A percentile compares a stretch with the other conserved stretches of the same genome.
phyloP scores from a whole-genome alignment of 1,140 invertebrate genomes.

The Trachymyrmex septentrionalis region DNA sequence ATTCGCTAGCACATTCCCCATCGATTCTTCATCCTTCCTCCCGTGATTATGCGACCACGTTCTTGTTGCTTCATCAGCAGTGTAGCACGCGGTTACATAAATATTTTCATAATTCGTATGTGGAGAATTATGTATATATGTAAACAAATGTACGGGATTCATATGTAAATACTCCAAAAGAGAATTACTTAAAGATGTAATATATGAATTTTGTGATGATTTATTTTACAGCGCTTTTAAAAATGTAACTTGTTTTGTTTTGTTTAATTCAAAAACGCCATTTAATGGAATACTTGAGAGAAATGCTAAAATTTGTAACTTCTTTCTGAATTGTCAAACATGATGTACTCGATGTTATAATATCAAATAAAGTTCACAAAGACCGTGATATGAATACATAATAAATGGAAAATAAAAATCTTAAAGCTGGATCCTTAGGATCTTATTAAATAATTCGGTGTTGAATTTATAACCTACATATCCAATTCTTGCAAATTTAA shows the following conservation, averaged over 20 bases:
- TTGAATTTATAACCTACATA: too few species aligned
- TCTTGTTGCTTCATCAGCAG: conserved; percentile 21
- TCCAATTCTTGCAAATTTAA: too few species aligned
- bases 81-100: neutral
- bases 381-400: too few species aligned
- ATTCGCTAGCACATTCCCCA: conserved; percentile 14
- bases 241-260: neutral
- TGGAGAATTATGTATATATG: neutral
- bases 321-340: neutral
- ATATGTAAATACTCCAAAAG: neutral
- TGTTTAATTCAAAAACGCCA: neutral
- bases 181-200: neutral
- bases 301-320: neutral
- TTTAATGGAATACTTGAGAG: neutral
- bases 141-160: conserved; percentile 22
- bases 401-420: too few species aligned
- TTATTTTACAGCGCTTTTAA: conserved; percentile 2
- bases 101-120: conserved; percentile 24
- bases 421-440: too few species aligned
- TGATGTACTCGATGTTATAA: too few species aligned
- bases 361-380: too few species aligned
- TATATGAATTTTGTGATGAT: neutral
- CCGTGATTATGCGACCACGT: neutral
- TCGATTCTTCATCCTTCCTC: conserved; percentile 13
- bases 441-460: too few species aligned